These are phyloP conservation scores for Theristicus caerulescens DNA, from an alignment of 2,113 vertebrate genomes.

Conservation along the genomic window DNA sequence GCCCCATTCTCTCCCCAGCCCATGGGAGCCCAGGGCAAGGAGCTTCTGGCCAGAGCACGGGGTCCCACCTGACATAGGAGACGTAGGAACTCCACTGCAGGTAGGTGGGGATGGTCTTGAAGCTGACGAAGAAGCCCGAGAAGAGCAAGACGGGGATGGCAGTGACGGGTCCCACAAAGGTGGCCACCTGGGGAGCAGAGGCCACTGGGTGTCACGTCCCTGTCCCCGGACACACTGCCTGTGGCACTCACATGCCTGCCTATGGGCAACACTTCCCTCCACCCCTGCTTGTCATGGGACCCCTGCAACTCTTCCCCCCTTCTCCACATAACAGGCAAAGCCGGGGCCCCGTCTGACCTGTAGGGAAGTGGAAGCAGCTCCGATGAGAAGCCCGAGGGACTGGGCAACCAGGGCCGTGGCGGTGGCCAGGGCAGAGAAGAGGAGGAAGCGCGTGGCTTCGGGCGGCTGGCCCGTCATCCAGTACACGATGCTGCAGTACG, in stretches of 20 bases:
- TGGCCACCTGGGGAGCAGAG: conserved; percentile 85
- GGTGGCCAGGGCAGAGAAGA: conserved; percentile 92
- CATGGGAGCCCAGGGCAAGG: background rate
- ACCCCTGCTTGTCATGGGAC: rapidly evolving
- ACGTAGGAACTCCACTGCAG: conserved; percentile 97
- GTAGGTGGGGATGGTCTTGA: conserved; percentile 98
- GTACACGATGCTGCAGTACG: conserved; percentile 97
- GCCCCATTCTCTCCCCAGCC: background rate
- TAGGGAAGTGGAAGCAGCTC: conserved; percentile 92
- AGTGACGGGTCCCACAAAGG: conserved; percentile 94
- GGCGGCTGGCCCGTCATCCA: conserved; percentile 99
- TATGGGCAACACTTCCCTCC: background rate
- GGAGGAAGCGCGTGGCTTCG: conserved; percentile 88
- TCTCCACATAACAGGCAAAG: rapidly evolving
- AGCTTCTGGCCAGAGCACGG: background rate
- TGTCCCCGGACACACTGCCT: rapidly evolving
- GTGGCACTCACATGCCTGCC: background rate
- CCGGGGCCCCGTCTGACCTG: conserved; percentile 74
- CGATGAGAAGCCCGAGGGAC: conserved; percentile 93
- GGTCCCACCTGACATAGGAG: conserved; percentile 93
- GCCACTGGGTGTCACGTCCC: background rate
- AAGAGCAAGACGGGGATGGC: conserved; percentile 96
- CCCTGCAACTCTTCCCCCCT: background rate
- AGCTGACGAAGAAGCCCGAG: conserved; percentile 98
- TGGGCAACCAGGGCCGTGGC: conserved; percentile 94